phyloP scores from a whole-genome alignment of 2,888 invertebrate species.

The Callosobruchus maculatus region DNA sequence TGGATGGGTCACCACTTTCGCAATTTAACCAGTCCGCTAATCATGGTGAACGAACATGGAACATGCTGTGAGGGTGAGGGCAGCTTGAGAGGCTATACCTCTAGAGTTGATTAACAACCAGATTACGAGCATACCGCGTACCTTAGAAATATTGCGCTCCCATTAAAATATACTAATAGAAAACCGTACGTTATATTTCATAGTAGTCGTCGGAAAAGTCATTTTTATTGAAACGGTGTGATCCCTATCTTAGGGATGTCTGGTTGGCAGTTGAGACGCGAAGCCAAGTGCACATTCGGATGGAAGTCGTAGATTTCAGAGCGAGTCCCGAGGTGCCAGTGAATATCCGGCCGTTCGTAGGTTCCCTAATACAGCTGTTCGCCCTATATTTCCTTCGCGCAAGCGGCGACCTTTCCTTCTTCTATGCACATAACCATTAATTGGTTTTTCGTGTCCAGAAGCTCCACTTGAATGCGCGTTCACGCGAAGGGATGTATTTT shows the following conservation, averaged over 20 bases:
- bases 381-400: conserved; percentile 24
- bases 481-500: not conserved
- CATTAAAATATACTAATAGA: no score
- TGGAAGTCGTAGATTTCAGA: conserved; percentile 30
- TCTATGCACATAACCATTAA: not conserved
- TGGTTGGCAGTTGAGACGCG: conserved; percentile 2
- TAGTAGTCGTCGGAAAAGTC: no score
- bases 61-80: no score
- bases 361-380: conserved; percentile 27
- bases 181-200: no score
- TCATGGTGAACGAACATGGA: no score
- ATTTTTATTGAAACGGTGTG: not conserved
- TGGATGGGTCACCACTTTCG: no score
- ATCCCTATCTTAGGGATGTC: not conserved
- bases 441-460: conserved; percentile 7
- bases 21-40: no score
- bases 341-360: conserved; percentile 11
- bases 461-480: not conserved
- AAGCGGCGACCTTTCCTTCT: conserved; percentile 15
- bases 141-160: no score
- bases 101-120: no score
- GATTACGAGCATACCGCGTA: no score
- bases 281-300: conserved; percentile 32
- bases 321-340: conserved; percentile 9
- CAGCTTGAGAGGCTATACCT: no score